Evolutionary conservation across 2,113 vertebrate genomes (phyloP), one percentile per base, ranked within the genome.

Genomic region (Cyprinus carpio): DNA sequence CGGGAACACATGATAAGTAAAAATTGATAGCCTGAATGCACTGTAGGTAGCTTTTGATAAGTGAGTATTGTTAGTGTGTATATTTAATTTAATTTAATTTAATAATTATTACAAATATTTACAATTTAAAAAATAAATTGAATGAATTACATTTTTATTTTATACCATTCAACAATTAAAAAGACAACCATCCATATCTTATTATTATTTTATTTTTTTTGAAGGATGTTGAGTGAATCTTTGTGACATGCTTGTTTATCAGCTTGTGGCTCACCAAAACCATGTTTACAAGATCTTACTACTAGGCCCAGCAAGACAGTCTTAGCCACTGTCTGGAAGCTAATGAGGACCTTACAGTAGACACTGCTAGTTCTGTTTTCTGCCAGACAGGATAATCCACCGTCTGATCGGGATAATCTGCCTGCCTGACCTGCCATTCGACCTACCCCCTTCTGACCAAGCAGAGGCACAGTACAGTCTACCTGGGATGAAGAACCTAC

Each of bases 341-440:
- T 80, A 82, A 87, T 84, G 75, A 84, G 86, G 15, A 79, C 79
- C 74, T 81, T 85, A 67, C 80, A 43, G 71, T 58, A 81, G 69
- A 75, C 69, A 10, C 49, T 64, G 31, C 46, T 75, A 75, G 71
- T 54, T 49, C 46, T 80, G 75, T 87, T 85, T 79, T 82, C 82
- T 56, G 76, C 84, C 81, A 87, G 87, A 87, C 88, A 85, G 86
- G 86, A 72, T 93, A 94, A 95, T 94, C 93, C 58, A 40, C 64
- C 46, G 87, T 93, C 89, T 93, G 91, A 94, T 92, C 91, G 65
- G 85, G 87, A 89, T 94, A 93, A 95, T 94, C 93, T 90, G 34
- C 85, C 74, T 84, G 85, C 79, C 56, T 86, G 85, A 90, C 76
- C 65, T 77, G 84, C 84, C 69, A 49, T 85, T 58, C 34, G 13